Evolutionary conservation across 1,140 invertebrate genomes (phyloP).

Genomic region (Ips typographus): DNA sequence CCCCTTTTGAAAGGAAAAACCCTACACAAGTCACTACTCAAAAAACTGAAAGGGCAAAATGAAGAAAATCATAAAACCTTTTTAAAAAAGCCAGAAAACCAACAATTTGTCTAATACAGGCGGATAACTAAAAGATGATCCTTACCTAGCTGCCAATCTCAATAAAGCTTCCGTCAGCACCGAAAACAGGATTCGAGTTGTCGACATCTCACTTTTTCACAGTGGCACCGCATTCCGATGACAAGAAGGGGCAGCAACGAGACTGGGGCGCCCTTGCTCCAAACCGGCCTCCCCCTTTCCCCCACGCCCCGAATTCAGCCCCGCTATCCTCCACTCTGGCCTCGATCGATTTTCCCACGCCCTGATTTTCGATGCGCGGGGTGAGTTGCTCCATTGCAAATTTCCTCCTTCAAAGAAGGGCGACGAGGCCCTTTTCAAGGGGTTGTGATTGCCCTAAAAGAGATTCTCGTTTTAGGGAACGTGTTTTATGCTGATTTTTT

Average conservation of each 20-base stretch:
- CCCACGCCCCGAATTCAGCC: background rate
- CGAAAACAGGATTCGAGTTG: conserved; percentile 20
- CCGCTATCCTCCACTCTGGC: conserved; percentile 43
- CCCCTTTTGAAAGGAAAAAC: too few species aligned
- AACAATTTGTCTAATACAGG: too few species aligned
- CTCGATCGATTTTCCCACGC: conserved; percentile 51
- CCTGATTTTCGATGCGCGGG: conserved; percentile 50
- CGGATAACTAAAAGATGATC: conserved; percentile 7
- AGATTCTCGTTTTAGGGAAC: conserved; percentile 14
- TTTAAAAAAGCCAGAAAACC: too few species aligned
- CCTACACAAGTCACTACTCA: too few species aligned
- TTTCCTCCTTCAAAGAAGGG: conserved; percentile 16
- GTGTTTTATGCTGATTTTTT: background rate
- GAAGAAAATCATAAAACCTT: too few species aligned
- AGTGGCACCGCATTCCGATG: conserved; percentile 44
- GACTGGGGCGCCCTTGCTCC: conserved; percentile 39
- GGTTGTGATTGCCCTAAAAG: conserved; percentile 16
- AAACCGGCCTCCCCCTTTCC: conserved; percentile 24
- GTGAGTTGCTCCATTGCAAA: conserved; percentile 35
- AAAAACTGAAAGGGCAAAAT: too few species aligned
- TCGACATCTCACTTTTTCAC: conserved; percentile 42
- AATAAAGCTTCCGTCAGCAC: conserved; percentile 21
- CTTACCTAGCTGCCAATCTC: conserved; percentile 28
- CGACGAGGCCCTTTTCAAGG: conserved; percentile 15
- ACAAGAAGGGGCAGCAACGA: conserved; percentile 40